phyloP scores from a whole-genome alignment of 53 echinoderm and acorn worm species.

The Zoroaster sp. region DNA sequence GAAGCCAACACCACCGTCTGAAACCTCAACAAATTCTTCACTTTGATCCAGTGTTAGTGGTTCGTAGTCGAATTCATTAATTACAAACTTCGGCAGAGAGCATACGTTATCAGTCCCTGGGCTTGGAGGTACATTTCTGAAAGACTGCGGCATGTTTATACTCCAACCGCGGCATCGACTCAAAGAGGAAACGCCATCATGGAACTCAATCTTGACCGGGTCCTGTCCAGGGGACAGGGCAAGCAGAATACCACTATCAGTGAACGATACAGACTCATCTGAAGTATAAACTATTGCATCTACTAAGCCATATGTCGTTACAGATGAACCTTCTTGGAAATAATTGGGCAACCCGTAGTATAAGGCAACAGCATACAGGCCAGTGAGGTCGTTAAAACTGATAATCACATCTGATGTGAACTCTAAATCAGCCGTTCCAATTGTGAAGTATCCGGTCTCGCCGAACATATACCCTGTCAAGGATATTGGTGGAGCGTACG shows the following conservation, averaged over 20 bases:
- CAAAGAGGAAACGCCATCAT: background rate
- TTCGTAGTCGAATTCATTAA: conserved; percentile 49
- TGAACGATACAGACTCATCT: background rate
- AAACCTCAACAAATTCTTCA: conserved; percentile 39
- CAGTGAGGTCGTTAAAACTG: too few relatives aligned
- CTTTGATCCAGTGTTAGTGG: background rate
- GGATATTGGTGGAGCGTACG: too few relatives aligned
- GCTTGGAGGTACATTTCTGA: background rate
- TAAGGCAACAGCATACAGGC: conserved; percentile 37
- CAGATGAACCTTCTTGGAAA: background rate
- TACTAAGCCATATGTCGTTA: background rate
- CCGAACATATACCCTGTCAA: too few relatives aligned
- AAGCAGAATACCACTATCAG: background rate
- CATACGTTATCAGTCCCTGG: conserved; percentile 5
- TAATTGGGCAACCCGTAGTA: background rate
- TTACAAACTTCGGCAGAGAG: background rate
- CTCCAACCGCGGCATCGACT: conserved; percentile 33
- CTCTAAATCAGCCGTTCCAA: too few relatives aligned
- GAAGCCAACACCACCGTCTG: conserved; percentile 36
- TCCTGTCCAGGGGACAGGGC: background rate
- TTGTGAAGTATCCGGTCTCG: too few relatives aligned
- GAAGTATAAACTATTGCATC: conserved; percentile 52
- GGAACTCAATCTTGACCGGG: background rate
- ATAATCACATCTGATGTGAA: too few relatives aligned
- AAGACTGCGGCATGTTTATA: background rate